Conservation (phyloP, 2,888 invertebrate genomes). For the Romanomermis culicivorax region DNA sequence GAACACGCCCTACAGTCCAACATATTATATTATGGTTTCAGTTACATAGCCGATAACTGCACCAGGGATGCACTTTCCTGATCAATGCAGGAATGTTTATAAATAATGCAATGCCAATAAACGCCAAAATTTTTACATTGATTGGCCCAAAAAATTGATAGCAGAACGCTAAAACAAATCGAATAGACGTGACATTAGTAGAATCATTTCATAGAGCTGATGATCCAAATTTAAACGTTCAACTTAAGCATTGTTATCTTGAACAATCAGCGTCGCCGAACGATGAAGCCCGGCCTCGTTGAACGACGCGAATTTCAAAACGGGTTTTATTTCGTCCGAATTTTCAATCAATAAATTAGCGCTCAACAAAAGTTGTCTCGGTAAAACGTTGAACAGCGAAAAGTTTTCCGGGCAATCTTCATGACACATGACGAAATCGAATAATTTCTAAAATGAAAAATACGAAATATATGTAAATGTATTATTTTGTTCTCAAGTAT, state of each 20-base stretch:
- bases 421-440: constrained; percentile 5
- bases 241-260: constrained; percentile 56
- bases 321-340: not conserved
- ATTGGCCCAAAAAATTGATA: no score
- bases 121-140: no score
- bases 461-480: no score
- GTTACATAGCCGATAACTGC: no score
- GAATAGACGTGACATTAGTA: no score
- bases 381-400: constrained; percentile 5
- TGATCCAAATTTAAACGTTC: not conserved
- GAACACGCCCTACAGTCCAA: no score
- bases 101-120: no score
- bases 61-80: no score
- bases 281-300: constrained; percentile 59
- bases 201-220: no score
- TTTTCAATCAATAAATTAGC: not conserved
- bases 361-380: not conserved
- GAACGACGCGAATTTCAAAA: constrained; percentile 38
- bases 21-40: no score
- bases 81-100: no score
- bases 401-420: constrained; percentile 5
- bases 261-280: constrained; percentile 75
- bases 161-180: no score
- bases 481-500: not conserved
- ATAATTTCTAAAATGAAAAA: constrained; percentile 1